Conservation (phyloP, 2,888 invertebrate species). For the Eristalis pertinax region DNA sequence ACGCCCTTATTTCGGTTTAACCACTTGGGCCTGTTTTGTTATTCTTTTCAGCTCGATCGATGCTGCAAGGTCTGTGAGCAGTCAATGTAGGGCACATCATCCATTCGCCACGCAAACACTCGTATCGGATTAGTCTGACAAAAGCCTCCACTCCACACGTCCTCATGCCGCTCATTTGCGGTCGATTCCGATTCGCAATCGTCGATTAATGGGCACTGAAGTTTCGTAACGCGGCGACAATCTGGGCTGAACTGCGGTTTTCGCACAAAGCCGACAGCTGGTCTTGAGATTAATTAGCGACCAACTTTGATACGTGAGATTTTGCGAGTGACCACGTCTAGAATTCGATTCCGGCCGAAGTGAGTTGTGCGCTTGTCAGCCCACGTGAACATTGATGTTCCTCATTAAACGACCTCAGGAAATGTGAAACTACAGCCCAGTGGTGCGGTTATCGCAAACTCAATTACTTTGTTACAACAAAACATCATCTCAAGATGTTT, state of each 20-base stretch:
- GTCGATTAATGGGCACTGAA: background rate
- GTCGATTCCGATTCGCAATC: constrained; percentile 7
- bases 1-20: constrained; percentile 3
- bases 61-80: background rate
- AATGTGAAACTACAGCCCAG: background rate
- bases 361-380: no score
- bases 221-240: background rate
- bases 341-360: background rate
- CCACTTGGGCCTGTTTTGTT: background rate
- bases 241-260: constrained; percentile 10
- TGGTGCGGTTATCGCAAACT: background rate
- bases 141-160: background rate
- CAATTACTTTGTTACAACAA: background rate
- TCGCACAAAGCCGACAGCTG: background rate
- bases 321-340: background rate
- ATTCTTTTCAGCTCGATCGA: background rate
- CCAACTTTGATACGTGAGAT: background rate
- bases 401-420: background rate
- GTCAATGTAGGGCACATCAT: background rate
- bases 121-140: background rate
- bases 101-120: background rate
- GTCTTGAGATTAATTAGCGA: background rate
- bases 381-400: no score
- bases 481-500: constrained; percentile 5
- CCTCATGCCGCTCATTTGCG: background rate